Percentiles rank a stretch among this genome's conserved stretches.
phyloP scores from a whole-genome alignment of 2,113 vertebrate genomes.

The Sapayoa aenigma region DNA sequence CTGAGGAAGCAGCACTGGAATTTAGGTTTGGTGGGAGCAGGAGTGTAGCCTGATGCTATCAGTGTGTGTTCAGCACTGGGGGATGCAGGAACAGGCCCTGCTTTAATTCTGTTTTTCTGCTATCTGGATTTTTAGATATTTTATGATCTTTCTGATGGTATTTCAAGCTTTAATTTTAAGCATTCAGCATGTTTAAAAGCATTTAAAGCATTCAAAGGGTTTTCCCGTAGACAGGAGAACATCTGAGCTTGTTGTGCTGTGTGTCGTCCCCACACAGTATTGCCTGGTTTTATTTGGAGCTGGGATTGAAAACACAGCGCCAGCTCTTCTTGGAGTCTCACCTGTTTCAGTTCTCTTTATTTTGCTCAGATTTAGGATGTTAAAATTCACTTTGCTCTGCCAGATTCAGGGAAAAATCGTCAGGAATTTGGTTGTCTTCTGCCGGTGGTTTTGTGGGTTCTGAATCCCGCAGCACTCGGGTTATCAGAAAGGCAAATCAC shows the following conservation, averaged over 20 bases:
- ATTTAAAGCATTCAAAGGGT: too few relatives aligned
- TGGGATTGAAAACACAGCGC: not conserved
- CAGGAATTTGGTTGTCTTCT: not conserved
- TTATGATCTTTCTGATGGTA: not conserved
- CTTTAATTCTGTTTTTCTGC: fast-evolving
- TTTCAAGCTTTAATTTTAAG: not conserved
- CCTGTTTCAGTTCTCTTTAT: fast-evolving
- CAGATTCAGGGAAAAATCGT: not conserved
- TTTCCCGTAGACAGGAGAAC: too few relatives aligned
- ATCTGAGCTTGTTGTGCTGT: not conserved
- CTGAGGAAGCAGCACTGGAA: not conserved
- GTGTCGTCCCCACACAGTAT: not conserved
- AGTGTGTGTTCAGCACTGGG: not conserved
- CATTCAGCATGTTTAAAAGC: not conserved
- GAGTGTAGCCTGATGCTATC: not conserved
- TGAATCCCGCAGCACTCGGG: fast-evolving
- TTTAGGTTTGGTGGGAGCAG: not conserved
- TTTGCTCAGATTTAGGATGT: not conserved
- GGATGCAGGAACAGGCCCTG: not conserved
- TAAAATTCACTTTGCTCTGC: not conserved
- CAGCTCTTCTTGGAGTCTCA: not conserved
- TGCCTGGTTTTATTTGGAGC: not conserved
- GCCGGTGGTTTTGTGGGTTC: not conserved
- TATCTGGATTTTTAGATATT: fast-evolving
- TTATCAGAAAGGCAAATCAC: not conserved